phyloP scores from a whole-genome alignment of 1,140 invertebrate genomes.

The Pseudachorutes palmiensis region DNA sequence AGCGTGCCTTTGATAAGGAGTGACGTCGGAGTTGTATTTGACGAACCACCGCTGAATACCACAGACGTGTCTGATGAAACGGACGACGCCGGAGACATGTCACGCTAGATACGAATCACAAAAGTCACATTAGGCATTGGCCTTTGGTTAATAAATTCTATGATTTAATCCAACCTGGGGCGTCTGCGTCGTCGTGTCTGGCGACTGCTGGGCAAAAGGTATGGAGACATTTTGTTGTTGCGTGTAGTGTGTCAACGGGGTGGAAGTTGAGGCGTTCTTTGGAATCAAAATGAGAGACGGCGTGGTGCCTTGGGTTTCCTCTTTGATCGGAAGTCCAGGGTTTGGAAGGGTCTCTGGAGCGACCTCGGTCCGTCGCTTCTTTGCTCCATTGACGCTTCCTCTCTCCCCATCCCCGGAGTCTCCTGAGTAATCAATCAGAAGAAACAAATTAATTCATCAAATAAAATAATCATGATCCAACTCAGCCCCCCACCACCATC shows the following conservation, averaged over 20 bases:
- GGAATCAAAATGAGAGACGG: constrained; percentile 6
- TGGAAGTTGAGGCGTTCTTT: constrained; percentile 9
- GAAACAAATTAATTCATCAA: constrained; percentile 18
- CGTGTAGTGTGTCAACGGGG: neutral
- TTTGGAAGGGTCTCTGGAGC: constrained; percentile 10
- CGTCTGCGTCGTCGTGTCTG: constrained; percentile 38
- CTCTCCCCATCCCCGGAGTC: constrained; percentile 23
- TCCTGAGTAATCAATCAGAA: constrained; percentile 24
- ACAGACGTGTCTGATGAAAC: constrained; percentile 31
- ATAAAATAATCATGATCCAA: constrained; percentile 10
- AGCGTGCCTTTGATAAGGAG: constrained; percentile 5
- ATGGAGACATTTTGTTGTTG: constrained; percentile 29
- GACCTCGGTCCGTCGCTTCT: constrained; percentile 15
- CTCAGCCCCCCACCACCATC: neutral
- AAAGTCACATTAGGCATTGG: neutral
- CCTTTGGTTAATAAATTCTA: neutral
- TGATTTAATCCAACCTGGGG: constrained; percentile 31
- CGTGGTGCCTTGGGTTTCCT: neutral
- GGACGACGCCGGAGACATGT: constrained; percentile 38
- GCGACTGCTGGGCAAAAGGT: constrained; percentile 36
- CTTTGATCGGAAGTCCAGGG: neutral
- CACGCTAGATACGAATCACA: constrained; percentile 27
- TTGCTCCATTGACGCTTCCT: constrained; percentile 13
- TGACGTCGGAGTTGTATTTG: constrained; percentile 35
- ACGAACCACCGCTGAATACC: constrained; percentile 29